A percentile compares a stretch with the other conserved stretches of the same genome.
Conservation (phyloP, 1,140 invertebrate species). For the Lepidurus apus region DNA sequence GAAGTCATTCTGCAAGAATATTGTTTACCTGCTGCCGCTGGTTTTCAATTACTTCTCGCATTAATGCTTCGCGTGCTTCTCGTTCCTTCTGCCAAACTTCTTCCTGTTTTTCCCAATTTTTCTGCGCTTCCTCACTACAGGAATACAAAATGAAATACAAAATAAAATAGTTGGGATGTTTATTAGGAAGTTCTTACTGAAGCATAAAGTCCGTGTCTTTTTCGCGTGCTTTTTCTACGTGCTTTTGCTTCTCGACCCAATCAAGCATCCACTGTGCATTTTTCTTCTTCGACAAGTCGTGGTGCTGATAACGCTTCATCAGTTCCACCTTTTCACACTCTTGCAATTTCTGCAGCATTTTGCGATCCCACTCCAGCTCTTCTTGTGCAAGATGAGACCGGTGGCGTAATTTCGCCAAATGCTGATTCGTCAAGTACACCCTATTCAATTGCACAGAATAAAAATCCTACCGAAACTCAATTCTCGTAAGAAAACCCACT, state of each 20-base stretch:
- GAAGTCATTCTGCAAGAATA: background rate
- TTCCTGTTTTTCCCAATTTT: too few relatives aligned
- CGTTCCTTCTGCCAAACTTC: background rate
- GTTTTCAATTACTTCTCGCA: background rate
- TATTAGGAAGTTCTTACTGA: too few relatives aligned
- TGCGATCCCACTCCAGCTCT: too few relatives aligned
- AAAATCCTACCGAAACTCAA: too few relatives aligned
- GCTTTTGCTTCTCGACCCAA: background rate
- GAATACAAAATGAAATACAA: too few relatives aligned
- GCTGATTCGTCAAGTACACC: too few relatives aligned
- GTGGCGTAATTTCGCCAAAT: too few relatives aligned
- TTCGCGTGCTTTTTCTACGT: background rate
- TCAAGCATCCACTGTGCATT: constrained; percentile 1
- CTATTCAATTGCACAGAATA: too few relatives aligned
- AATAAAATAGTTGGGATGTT: too few relatives aligned
- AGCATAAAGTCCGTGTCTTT: too few relatives aligned
- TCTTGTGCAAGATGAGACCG: too few relatives aligned
- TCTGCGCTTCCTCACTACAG: too few relatives aligned
- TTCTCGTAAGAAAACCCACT: background rate
- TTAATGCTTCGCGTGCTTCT: constrained; percentile 4
- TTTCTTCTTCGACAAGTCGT: background rate
- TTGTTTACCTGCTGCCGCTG: background rate
- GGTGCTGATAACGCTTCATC: background rate
- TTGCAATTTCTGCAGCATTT: background rate
- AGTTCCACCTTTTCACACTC: background rate